Conservation (phyloP, 53 echinoderm and acorn worm species). For the Mesocentrotus franciscanus region DNA sequence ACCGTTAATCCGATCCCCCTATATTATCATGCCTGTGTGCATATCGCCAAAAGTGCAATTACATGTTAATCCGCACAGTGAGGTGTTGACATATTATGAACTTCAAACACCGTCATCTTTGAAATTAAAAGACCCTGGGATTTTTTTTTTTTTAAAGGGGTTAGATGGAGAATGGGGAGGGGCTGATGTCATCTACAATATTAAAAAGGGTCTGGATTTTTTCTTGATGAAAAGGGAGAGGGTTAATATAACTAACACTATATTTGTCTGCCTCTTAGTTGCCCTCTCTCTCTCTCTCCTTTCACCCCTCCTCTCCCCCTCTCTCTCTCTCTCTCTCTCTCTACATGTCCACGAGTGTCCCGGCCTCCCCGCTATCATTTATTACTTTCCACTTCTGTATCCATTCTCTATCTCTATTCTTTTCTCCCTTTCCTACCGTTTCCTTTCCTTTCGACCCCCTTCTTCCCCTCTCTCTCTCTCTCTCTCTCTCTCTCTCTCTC, state of each 20-base stretch:
- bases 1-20: constrained; percentile 23
- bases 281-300: background rate
- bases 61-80: constrained; percentile 45
- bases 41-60: constrained; percentile 56
- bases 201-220: no score
- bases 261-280: background rate
- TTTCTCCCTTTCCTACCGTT: background rate
- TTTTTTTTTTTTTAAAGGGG: background rate
- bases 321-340: background rate
- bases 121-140: background rate
- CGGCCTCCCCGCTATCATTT: background rate
- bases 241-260: no score
- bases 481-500: background rate
- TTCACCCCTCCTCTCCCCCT: no score
- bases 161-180: no score
- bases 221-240: no score
- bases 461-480: background rate
- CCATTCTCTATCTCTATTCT: background rate
- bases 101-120: background rate
- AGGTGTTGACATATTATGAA: constrained; percentile 52
- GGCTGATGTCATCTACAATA: no score
- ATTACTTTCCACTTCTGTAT: background rate
- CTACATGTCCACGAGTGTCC: background rate
- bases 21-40: constrained; percentile 51
- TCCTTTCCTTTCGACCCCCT: background rate